phyloP scores from a whole-genome alignment of 1,140 invertebrate genomes.

The Dendroctonus ponderosae region DNA sequence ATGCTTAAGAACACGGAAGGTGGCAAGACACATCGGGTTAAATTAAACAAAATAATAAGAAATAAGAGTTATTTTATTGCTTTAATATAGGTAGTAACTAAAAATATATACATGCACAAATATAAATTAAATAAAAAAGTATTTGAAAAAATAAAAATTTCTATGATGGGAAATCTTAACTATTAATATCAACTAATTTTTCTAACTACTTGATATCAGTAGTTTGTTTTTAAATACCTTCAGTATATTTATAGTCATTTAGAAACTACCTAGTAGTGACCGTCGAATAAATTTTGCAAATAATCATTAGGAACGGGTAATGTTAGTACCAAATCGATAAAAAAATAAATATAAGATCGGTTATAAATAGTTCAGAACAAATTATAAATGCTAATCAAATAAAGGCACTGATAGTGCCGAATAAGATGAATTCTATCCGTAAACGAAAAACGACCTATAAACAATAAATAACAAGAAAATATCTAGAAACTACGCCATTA shows the following conservation, averaged over 20 bases:
- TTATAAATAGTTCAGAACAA: slow-evolving; percentile 16
- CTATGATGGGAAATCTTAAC: slow-evolving; percentile 27
- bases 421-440: slow-evolving; percentile 6
- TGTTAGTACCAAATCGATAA: slow-evolving; percentile 29
- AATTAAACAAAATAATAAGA: slow-evolving; percentile 1
- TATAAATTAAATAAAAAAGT: slow-evolving; percentile 42
- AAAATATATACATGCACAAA: slow-evolving; percentile 41
- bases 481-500: slow-evolving; percentile 7
- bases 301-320: background rate
- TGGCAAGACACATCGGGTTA: too few relatives aligned
- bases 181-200: slow-evolving; percentile 38
- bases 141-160: slow-evolving; percentile 39
- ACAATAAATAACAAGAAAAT: slow-evolving; percentile 6
- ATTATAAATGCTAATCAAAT: background rate
- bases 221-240: background rate
- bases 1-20: too few relatives aligned
- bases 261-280: background rate
- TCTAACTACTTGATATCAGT: slow-evolving; percentile 9
- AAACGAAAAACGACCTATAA: too few relatives aligned
- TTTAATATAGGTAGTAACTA: slow-evolving; percentile 37
- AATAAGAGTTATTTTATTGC: slow-evolving; percentile 43
- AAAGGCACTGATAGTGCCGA: background rate
- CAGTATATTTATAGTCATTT: background rate
- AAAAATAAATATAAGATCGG: slow-evolving; percentile 12
- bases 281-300: slow-evolving; percentile 1